phyloP scores from a whole-genome alignment of 2,113 vertebrate genomes.

The Chloropsis hardwickii region DNA sequence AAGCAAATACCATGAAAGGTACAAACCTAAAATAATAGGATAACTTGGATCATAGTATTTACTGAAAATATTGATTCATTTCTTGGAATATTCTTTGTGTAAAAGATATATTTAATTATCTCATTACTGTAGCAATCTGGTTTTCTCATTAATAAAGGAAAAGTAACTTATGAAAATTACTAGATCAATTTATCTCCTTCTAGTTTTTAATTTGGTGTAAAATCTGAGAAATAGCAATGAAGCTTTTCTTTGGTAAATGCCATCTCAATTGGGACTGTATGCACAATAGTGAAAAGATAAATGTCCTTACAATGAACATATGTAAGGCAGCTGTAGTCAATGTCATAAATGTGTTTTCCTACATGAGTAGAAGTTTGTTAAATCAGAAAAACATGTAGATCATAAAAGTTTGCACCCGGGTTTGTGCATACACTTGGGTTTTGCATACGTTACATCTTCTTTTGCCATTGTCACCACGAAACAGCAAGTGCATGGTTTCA shows the following conservation, averaged over 20 bases:
- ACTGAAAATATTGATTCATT: conserved; percentile 20
- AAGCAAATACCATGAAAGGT: background rate
- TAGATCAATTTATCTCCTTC: background rate
- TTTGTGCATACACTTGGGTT: background rate
- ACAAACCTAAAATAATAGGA: conserved; percentile 11
- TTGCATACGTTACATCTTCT: background rate
- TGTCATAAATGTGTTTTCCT: background rate
- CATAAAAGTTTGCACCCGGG: background rate
- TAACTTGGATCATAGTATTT: conserved; percentile 6
- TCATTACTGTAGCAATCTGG: background rate
- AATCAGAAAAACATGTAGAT: background rate
- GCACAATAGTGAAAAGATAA: background rate
- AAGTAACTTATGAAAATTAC: background rate
- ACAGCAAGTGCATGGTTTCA: background rate
- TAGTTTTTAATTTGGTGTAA: background rate
- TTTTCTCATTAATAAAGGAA: conserved; percentile 26
- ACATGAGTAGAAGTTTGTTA: background rate
- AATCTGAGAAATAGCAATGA: background rate
- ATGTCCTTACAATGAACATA: background rate
- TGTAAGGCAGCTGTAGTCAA: background rate
- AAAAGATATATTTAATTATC: background rate
- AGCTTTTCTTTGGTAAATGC: background rate
- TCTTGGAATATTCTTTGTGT: background rate
- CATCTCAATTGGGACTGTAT: background rate
- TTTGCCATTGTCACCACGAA: background rate